phyloP scores from a whole-genome alignment of 1,140 invertebrate species.

The Trachymyrmex cornetzi region DNA sequence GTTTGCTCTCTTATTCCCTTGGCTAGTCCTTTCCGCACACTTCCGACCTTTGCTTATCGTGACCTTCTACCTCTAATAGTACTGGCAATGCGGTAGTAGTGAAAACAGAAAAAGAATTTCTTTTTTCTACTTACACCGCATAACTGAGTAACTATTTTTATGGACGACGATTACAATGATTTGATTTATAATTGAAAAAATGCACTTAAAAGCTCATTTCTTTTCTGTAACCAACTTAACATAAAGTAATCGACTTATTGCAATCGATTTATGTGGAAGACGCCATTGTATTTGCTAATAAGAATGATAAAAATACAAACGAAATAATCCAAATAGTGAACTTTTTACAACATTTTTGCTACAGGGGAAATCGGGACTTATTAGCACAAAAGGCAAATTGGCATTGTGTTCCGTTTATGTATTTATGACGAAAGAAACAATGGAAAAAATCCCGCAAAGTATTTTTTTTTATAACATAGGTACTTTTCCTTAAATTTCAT shows the following conservation, averaged over 20 bases:
- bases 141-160: slow-evolving; percentile 1
- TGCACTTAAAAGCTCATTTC: neutral
- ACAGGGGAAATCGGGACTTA: no score
- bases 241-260: slow-evolving; percentile 3
- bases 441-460: no score
- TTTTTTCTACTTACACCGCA: neutral
- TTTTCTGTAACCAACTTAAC: neutral
- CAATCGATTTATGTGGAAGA: neutral
- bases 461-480: no score
- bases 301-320: no score
- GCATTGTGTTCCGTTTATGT: no score
- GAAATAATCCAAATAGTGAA: no score
- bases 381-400: no score
- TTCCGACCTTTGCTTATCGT: slow-evolving; percentile 49
- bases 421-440: no score
- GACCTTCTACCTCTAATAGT: slow-evolving; percentile 12
- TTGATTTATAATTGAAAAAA: neutral
- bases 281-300: neutral
- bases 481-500: no score
- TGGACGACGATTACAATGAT: neutral
- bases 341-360: no score
- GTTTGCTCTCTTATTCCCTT: slow-evolving; percentile 66
- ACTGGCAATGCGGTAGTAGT: neutral
- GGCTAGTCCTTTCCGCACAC: neutral
- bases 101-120: slow-evolving; percentile 4